Base-by-base conservation (phyloP, 2,113 vertebrate genomes). In the Cyanoramphus novaezelandiae region DNA sequence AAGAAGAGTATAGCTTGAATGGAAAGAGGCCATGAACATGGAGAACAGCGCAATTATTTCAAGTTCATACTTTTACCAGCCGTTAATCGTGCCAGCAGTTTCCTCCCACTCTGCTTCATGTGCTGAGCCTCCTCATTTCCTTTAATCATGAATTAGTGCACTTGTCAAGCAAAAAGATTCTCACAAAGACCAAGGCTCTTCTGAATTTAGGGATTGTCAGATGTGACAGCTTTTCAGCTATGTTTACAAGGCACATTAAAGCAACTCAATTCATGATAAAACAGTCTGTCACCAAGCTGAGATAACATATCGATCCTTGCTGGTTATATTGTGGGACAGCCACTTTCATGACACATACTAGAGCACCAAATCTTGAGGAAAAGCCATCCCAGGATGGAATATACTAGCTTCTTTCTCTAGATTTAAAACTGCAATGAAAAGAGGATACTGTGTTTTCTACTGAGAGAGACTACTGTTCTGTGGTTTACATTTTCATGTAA, bases 71-170 rank as follows among this genome's bases (percentile, higher is more conserved):
- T 95, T 97, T 86, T 70, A 60, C 76, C 70, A 90, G 68, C 47
- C 88, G 64, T 78, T 93, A 94, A 92, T 95, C 72, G 52, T 50
- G 55, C 68, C 82, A 81, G 49, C 50, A 92, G n/a, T 88, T 94
- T 82, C 41, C 64, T 92, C 68, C 59, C 64, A 27, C n/a, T 86
- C 75, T 75, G 82, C 69, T 94, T 93, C 76, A 37, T 46, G 46
- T 43, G 29, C 76, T 83, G 50, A 74, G 55, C 46, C 27, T 72
- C 50, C 78, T 92, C 8, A 1, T 86, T 94, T 92, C 72, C 69
- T 94, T 90, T 95, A 71, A 88, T 71, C 55, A 55, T 80, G 64
- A 90, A 93, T 86, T 86, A 88, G 76, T 43, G 72, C 17, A 47
- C 52, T 93, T 83, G 35, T 39, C 55, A 90, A 74, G 71, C 47